Conservation (phyloP, 2,888 invertebrate species). For the Noctua fimbriata region DNA sequence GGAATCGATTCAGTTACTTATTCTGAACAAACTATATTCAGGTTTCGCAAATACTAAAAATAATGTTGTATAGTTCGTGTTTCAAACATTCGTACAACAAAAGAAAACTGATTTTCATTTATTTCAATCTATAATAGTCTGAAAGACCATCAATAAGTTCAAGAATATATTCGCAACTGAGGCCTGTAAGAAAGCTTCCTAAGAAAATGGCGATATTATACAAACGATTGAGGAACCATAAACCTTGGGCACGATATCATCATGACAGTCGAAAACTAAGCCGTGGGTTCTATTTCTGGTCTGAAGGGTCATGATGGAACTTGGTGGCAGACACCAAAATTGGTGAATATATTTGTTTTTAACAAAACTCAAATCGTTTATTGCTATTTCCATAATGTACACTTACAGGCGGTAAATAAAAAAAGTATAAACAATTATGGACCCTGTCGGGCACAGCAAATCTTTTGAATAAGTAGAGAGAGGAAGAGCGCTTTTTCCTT, state of each 20-base stretch:
- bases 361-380: no score
- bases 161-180: background rate
- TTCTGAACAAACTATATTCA: no score
- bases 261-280: constrained; percentile 40
- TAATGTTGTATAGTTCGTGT: no score
- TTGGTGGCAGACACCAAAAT: constrained; percentile 11
- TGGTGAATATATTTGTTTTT: constrained; percentile 12
- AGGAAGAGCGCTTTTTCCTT: no score
- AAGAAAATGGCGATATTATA: constrained; percentile 50
- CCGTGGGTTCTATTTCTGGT: constrained; percentile 50
- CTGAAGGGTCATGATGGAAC: constrained; percentile 26
- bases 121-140: background rate
- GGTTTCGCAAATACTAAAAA: no score
- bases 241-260: constrained; percentile 47
- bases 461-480: no score
- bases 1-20: no score
- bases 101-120: background rate
- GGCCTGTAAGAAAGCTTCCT: constrained; percentile 5
- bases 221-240: constrained; percentile 44
- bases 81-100: background rate
- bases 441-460: no score
- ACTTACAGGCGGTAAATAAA: no score
- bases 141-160: constrained; percentile 11
- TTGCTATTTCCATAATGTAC: no score
- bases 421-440: no score